Base-by-base conservation (phyloP, 2,888 invertebrate species). In the Caenorhabditis drosophilae region DNA sequence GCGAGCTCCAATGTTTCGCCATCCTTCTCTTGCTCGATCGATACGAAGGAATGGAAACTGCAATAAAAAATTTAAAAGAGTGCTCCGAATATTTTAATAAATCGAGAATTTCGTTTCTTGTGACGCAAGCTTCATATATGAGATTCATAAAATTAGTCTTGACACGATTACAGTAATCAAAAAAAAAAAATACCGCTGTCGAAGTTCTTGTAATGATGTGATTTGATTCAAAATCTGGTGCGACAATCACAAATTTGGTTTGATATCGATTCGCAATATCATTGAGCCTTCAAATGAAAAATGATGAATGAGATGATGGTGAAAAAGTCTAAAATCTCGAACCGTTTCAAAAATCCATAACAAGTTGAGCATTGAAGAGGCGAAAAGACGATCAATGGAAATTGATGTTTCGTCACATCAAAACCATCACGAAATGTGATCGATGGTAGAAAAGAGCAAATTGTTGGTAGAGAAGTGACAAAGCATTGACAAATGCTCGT, bases 31-130 rank as follows among this genome's bases (percentile, higher is more conserved):
- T 27, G 66, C 56, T 31, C 62, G 49, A n/a, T 66, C 58, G 36
- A 71, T 49, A 54, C 54, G 51, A 4, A 71, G 54, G 11, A 45
- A 36, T n/a, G 64, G 61, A 35, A 71, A 71, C 71, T 71, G 54
- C 27, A 67, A 54, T 11, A 45, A 4, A 12, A 4, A 25, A 40
- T 18, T 18, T 35, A 26, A 2, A n/a, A n/a, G n/a, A n/a, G n/a
- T n/a, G n/a, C n/a, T n/a, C n/a, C n/a, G n/a, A n/a, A n/a, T n/a
- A n/a, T n/a, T n/a, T n/a, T n/a, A n/a, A n/a, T n/a, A n/a, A n/a
- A n/a, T n/a, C n/a, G n/a, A n/a, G n/a, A n/a, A n/a, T n/a, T n/a
- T n/a, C n/a, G n/a, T n/a, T n/a, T n/a, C n/a, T n/a, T n/a, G n/a
- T n/a, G n/a, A n/a, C n/a, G n/a, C n/a, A n/a, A n/a, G n/a, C n/a